Conservation (phyloP, 92 coral and sea anemone genomes). For the Zoanthus solanderi region DNA sequence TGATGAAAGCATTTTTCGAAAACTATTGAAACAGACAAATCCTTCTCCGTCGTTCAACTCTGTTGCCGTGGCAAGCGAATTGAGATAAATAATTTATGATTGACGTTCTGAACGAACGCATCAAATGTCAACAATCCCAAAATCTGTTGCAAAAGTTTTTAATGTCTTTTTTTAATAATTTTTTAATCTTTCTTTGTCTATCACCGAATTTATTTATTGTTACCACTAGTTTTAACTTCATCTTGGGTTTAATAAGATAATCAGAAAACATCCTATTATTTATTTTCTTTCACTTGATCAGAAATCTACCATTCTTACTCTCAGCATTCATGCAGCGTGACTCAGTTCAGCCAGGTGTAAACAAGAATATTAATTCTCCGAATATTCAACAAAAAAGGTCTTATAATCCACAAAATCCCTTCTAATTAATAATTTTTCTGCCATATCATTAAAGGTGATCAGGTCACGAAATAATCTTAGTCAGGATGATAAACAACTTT, state of each 20-base stretch:
- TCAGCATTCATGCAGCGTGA: background rate
- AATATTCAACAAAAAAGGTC: background rate
- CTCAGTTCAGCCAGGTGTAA: slow-evolving; percentile 8
- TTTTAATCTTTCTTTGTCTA: too few species aligned
- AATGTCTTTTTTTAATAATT: background rate
- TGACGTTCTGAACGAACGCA: slow-evolving; percentile 61
- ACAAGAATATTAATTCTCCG: background rate
- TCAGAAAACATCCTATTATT: background rate
- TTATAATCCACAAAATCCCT: slow-evolving; percentile 16
- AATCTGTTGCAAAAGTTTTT: background rate
- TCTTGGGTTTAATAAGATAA: background rate
- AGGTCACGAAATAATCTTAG: slow-evolving; percentile 3
- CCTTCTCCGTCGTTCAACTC: slow-evolving; percentile 43
- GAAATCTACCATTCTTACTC: background rate
- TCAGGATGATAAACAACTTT: background rate
- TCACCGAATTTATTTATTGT: background rate
- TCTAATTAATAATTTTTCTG: background rate
- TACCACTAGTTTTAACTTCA: background rate
- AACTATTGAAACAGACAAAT: slow-evolving; percentile 24
- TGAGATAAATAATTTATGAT: slow-evolving; percentile 81
- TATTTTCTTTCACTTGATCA: background rate
- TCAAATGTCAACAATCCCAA: slow-evolving; percentile 33
- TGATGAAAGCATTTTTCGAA: background rate
- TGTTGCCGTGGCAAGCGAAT: slow-evolving; percentile 75
- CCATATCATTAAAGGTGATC: background rate